phyloP scores from a whole-genome alignment of 2,888 invertebrate species.

The Ectemnius lituratus region DNA sequence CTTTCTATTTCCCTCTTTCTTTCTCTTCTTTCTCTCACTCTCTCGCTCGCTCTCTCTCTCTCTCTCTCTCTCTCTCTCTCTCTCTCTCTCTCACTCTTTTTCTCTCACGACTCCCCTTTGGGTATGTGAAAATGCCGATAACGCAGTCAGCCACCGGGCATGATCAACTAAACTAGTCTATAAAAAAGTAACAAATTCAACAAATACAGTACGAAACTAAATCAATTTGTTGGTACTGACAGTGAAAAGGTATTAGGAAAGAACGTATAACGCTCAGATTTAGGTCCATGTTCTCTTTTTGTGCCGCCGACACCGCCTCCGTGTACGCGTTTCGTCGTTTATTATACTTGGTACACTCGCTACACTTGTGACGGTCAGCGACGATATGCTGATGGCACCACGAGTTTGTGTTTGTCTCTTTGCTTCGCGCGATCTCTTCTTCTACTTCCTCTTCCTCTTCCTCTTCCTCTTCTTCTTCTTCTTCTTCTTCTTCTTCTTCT shows the following conservation, averaged over 20 bases:
- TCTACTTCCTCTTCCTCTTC: not conserved
- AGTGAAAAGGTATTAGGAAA: conserved; percentile 72
- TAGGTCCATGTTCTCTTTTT: conserved; percentile 72
- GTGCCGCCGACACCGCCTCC: conserved; percentile 62
- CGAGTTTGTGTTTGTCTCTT: conserved; percentile 61
- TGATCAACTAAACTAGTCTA: conserved; percentile 72
- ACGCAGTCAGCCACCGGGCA: conserved; percentile 69
- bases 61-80: too few relatives aligned
- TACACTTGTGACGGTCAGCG: conserved; percentile 52
- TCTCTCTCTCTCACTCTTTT: too few relatives aligned
- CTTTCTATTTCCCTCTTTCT: too few relatives aligned
- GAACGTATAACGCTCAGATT: conserved; percentile 72
- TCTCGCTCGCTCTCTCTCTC: too few relatives aligned
- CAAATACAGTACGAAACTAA: conserved; percentile 74
- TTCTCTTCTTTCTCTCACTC: too few relatives aligned
- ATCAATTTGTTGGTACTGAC: conserved; percentile 71
- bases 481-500: conserved; percentile 37
- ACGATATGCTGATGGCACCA: conserved; percentile 61
- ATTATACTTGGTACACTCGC: conserved; percentile 64
- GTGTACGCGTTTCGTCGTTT: conserved; percentile 40
- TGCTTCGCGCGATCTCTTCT: conserved; percentile 12
- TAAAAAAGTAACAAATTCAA: conserved; percentile 77
- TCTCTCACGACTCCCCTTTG: not conserved
- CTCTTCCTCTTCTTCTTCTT: not conserved
- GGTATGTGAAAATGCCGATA: conserved; percentile 72